Percentiles rank a stretch among this genome's conserved stretches.
Conservation (phyloP, 1,140 invertebrate species). For the Pomacea maculata region DNA sequence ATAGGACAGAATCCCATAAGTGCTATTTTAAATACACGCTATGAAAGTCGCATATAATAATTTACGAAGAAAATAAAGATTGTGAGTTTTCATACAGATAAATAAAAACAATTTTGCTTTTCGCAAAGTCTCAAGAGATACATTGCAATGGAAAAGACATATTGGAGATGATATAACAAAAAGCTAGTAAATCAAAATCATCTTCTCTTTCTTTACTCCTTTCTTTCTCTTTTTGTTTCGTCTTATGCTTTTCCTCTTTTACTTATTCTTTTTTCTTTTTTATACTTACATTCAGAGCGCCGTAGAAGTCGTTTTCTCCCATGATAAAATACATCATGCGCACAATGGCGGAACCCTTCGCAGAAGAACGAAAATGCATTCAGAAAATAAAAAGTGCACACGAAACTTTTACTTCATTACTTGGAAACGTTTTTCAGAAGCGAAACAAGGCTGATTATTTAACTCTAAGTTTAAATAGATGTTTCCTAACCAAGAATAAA, state of each 20-base stretch:
- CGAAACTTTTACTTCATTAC: too few species aligned
- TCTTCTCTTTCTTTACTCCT: not conserved
- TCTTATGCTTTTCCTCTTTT: not conserved
- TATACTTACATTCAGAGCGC: constrained; percentile 25
- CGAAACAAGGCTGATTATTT: not conserved
- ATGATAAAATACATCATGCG: constrained; percentile 29
- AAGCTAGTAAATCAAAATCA: too few species aligned
- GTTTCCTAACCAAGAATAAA: not conserved
- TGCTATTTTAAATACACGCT: too few species aligned
- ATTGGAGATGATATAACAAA: not conserved
- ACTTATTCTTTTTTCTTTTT: not conserved
- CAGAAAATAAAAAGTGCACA: too few species aligned
- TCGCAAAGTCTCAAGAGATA: not conserved
- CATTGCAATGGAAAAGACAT: not conserved
- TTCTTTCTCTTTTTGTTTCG: not conserved
- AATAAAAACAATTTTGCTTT: not conserved
- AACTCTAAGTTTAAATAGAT: not conserved
- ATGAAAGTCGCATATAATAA: too few species aligned
- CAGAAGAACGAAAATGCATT: constrained; percentile 5
- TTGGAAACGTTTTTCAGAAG: too few species aligned
- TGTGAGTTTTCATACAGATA: not conserved
- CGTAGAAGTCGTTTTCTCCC: constrained; percentile 21
- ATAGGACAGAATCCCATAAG: too few species aligned
- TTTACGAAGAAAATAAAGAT: too few species aligned
- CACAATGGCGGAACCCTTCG: constrained; percentile 44